phyloP scores from a whole-genome alignment of 2,113 vertebrate genomes.

The Lutjanus erythropterus region DNA sequence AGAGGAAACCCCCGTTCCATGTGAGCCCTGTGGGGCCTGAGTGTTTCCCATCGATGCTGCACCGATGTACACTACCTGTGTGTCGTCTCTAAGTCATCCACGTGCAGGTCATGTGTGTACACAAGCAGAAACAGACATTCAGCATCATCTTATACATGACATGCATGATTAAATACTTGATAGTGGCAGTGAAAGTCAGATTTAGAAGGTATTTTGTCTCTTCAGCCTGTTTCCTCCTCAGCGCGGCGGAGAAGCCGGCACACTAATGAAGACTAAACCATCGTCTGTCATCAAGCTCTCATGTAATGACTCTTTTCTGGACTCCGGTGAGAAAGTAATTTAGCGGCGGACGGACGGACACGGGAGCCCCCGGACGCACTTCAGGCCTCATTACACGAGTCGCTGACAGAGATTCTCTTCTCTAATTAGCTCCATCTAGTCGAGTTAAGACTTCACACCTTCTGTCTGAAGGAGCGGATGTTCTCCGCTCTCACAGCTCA shows the following conservation, averaged over 20 bases:
- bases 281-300: conserved; percentile 18
- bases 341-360: neutral
- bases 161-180: neutral
- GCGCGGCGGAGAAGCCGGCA: neutral
- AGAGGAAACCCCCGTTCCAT: neutral
- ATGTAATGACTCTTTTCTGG: conserved; percentile 36
- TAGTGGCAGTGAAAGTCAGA: neutral
- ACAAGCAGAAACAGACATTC: conserved; percentile 43
- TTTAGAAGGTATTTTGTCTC: neutral
- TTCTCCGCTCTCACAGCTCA: conserved; percentile 2
- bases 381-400: conserved; percentile 55
- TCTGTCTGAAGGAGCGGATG: conserved; percentile 11
- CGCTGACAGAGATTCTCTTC: conserved; percentile 21
- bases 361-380: conserved; percentile 3
- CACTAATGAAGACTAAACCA: conserved; percentile 51
- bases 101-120: neutral
- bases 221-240: neutral
- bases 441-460: conserved; percentile 52
- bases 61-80: conserved; percentile 44
- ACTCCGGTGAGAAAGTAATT: conserved; percentile 49
- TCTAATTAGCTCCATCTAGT: conserved; percentile 53
- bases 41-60: neutral
- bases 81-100: conserved; percentile 35
- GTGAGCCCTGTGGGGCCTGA: neutral
- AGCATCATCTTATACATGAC: neutral